Evolutionary conservation across 2,888 invertebrate genomes (phyloP).

Genomic region (Heliconius aoede): DNA sequence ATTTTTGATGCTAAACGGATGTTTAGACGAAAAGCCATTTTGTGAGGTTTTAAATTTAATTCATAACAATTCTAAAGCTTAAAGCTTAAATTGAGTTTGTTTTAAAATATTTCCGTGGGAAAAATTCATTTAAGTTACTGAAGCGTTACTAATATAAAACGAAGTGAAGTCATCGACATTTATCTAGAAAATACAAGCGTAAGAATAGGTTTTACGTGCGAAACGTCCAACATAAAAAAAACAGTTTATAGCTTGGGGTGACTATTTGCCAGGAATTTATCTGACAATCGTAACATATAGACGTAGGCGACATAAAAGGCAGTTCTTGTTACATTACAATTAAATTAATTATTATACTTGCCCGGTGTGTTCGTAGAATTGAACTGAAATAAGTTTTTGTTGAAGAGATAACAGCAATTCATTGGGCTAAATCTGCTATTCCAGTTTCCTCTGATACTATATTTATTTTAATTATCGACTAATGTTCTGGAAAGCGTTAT

Average conservation of each 20-base stretch:
- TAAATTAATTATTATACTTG: background rate
- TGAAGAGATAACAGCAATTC: background rate
- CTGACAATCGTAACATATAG: background rate
- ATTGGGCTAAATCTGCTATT: background rate
- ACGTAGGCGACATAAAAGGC: background rate
- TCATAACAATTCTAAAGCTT: background rate
- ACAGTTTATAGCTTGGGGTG: constrained; percentile 35
- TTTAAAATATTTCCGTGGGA: constrained; percentile 50
- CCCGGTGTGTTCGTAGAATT: background rate
- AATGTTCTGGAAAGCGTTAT: background rate
- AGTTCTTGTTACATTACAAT: background rate
- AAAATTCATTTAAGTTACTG: constrained; percentile 51
- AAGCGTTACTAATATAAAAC: constrained; percentile 51
- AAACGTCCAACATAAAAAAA: constrained; percentile 39
- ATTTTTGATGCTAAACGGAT: constrained; percentile 9
- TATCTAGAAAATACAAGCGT: constrained; percentile 44
- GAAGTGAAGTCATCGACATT: constrained; percentile 49
- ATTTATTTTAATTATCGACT: background rate
- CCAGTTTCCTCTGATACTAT: no score
- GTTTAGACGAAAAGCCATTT: background rate
- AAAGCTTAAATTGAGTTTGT: constrained; percentile 9
- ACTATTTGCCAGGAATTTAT: constrained; percentile 30
- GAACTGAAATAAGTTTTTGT: background rate
- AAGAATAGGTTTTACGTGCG: constrained; percentile 43
- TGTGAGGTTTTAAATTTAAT: background rate